Percentiles rank a stretch among this genome's conserved stretches.
These are phyloP conservation scores for Onychostruthus taczanowskii DNA, from an alignment of 2,113 vertebrate species.

Conservation along the genomic window DNA sequence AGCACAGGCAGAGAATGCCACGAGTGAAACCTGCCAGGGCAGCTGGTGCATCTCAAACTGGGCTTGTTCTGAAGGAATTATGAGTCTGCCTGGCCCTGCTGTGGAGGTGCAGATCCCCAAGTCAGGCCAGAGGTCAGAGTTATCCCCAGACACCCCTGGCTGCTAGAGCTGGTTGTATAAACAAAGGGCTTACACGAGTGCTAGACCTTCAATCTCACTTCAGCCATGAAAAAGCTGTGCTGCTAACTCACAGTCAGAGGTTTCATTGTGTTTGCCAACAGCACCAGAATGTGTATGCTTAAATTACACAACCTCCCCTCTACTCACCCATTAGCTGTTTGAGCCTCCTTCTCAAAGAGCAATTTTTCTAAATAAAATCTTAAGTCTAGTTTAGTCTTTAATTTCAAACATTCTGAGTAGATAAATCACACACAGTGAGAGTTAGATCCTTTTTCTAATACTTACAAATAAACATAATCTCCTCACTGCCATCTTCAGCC, in stretches of 20 bases:
- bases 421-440: not conserved
- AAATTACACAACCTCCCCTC: not conserved
- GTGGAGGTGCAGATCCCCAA: not conserved
- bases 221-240: not conserved
- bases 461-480: slow-evolving; percentile 87
- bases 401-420: not conserved
- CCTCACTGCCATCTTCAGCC: slow-evolving; percentile 82
- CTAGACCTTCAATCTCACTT: not conserved
- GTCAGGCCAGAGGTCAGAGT: not conserved
- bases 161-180: not conserved
- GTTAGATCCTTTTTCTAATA: slow-evolving; percentile 19
- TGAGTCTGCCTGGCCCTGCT: not conserved
- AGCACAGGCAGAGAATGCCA: not conserved
- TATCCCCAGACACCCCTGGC: not conserved
- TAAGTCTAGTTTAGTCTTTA: not conserved
- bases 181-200: not conserved
- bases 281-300: not conserved
- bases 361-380: not conserved
- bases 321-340: not conserved
- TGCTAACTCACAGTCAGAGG: not conserved
- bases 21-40: not conserved
- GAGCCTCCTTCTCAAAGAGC: not conserved
- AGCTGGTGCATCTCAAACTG: not conserved
- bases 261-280: not conserved
- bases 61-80: not conserved